Conservation (phyloP, 2,113 vertebrate genomes). For the Myotis davidii region DNA sequence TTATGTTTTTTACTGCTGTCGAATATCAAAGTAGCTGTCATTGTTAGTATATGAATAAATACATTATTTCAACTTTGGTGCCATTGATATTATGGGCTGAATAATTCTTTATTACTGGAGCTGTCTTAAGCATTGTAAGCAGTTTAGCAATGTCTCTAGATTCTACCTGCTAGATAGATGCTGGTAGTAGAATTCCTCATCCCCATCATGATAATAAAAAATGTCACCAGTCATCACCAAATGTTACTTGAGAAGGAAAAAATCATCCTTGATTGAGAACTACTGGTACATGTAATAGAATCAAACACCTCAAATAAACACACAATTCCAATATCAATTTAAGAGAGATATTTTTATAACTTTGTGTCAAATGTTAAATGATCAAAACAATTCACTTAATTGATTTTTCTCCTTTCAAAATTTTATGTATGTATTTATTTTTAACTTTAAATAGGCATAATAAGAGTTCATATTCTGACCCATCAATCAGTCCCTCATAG, state of each 20-base stretch:
- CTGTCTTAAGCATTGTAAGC: background rate
- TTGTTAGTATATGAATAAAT: fast-evolving
- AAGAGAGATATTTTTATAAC: background rate
- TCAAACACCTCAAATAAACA: background rate
- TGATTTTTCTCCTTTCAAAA: background rate
- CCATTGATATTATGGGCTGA: background rate
- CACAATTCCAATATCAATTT: background rate
- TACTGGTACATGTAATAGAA: no score
- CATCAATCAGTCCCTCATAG: fast-evolving
- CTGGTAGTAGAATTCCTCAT: background rate
- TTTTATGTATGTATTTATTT: background rate
- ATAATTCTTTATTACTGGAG: no score
- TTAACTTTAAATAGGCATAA: background rate
- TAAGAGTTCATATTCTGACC: no score
- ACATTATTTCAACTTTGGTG: no score
- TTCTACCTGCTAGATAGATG: background rate
- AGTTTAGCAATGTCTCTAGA: background rate
- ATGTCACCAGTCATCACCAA: no score
- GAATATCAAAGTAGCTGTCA: background rate
- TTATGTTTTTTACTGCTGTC: background rate
- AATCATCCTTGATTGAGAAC: background rate
- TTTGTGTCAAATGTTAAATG: background rate
- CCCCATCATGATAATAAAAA: no score
- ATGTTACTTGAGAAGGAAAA: no score
- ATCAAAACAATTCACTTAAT: background rate